phyloP scores from a whole-genome alignment of 2,113 vertebrate genomes.

The Ceyx cyanopectus region DNA sequence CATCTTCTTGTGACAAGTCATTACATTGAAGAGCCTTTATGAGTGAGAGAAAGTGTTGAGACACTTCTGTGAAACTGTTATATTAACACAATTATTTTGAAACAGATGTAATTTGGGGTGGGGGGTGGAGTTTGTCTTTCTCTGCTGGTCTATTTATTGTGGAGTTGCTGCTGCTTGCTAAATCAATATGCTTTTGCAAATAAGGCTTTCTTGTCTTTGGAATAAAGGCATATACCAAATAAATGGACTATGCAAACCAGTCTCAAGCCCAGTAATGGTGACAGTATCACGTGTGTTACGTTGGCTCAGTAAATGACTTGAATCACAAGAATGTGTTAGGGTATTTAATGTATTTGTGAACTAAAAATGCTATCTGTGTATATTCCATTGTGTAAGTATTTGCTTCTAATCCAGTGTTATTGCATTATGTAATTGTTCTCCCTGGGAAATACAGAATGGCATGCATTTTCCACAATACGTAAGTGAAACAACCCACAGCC shows the following conservation, averaged over 20 bases:
- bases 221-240: conserved; percentile 50
- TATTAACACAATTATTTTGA: neutral
- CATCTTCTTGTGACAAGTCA: conserved; percentile 74
- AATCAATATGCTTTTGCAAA: conserved; percentile 58
- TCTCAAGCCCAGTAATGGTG: neutral
- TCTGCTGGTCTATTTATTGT: conserved; percentile 64
- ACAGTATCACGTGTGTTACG: conserved; percentile 44
- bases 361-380: conserved; percentile 84
- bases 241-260: conserved; percentile 23
- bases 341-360: conserved; percentile 77
- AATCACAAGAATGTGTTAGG: conserved; percentile 61
- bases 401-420: conserved; percentile 91
- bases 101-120: neutral
- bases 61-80: conserved; percentile 52
- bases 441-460: conserved; percentile 90
- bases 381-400: conserved; percentile 82
- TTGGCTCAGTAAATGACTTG: conserved; percentile 66
- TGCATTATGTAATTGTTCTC: conserved; percentile 89
- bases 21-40: conserved; percentile 60
- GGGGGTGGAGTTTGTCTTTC: neutral
- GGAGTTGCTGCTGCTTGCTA: conserved; percentile 40
- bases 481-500: conserved; percentile 86
- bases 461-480: conserved; percentile 95
- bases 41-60: conserved; percentile 65
- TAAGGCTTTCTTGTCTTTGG: neutral